Evolutionary conservation across 2,113 vertebrate genomes (phyloP).

Genomic region (Sarotherodon lohbergeri): DNA sequence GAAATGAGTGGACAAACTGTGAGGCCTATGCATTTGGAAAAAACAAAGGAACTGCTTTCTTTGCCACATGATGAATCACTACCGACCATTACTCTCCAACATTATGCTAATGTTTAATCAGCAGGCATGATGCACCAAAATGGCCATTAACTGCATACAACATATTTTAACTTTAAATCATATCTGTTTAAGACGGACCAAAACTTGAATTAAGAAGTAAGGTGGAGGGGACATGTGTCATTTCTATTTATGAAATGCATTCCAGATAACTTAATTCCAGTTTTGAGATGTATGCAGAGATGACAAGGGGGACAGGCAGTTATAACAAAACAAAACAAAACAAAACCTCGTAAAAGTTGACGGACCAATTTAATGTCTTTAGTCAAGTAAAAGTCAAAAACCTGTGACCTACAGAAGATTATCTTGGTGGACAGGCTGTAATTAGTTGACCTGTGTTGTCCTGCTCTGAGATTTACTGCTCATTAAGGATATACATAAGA

Average conservation of each 20-base stretch:
- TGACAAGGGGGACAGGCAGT: not conserved
- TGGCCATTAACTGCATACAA: not conserved
- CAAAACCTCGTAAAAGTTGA: not conserved
- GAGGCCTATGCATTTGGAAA: not conserved
- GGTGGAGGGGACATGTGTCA: not conserved
- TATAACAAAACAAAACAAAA: not conserved
- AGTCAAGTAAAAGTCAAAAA: not conserved
- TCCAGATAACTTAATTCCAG: not conserved
- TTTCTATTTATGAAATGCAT: not conserved
- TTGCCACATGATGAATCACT: not conserved
- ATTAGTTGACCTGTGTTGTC: not conserved
- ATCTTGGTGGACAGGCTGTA: not conserved
- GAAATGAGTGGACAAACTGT: not conserved
- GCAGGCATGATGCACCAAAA: not conserved
- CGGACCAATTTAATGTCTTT: not conserved
- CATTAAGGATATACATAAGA: not conserved
- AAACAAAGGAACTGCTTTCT: not conserved
- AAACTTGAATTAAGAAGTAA: not conserved
- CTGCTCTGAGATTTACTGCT: not conserved
- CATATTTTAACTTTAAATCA: not conserved
- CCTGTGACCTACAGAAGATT: not conserved
- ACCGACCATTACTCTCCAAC: not conserved
- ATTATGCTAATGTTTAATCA: not conserved
- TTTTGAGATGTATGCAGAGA: not conserved
- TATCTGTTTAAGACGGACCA: not conserved